Evolutionary conservation across 2,888 invertebrate genomes (phyloP), one percentile per base, ranked within the genome.

Genomic region (Drosophila paranaensis): DNA sequence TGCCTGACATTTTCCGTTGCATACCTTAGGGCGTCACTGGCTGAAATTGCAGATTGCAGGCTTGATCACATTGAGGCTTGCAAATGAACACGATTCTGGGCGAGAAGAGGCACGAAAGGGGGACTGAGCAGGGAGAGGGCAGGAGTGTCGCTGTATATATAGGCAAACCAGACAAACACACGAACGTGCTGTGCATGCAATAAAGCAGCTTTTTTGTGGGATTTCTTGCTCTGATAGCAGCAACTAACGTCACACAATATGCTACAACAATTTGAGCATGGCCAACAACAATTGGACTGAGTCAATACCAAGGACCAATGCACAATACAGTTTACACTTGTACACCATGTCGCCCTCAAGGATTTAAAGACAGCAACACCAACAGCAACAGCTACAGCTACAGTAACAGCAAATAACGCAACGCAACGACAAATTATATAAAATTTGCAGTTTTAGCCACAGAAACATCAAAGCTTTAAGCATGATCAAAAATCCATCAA

Each of bases 21-120:
- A 77, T 78, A 88, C 85, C 86, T 85, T 79, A 58, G 89, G 89
- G 89, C 88, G 89, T 81, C 82, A 63, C 81, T 61, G 79, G 69
- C 76, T 82, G 85, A 89, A 85, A 89, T 86, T 86, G 82, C 89
- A 89, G 86, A 89, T 89, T 85, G 84, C 84, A 89, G 89, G 88
- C 86, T 85, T 88, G 86, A 86, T 88, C 90, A 86, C 82, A 88
- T 88, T 89, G 72, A 77, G 80, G 73, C 88, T 77, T 79, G 79
- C 89, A 85, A 84, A 89, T 88, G 88, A 88, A 86, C 69, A 69
- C 57, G 39, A 51, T 35, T 43, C 33, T 14, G 56, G 56, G 42
- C 11, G 16, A 8, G 16, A 2, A 42, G 16, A n/a, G 42, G 10
- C 2, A 5, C 27, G 27, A 43, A 20, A 4, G 27, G 6, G 30